A percentile compares a stretch with the other conserved stretches of the same genome.
phyloP scores from a whole-genome alignment of 2,888 invertebrate genomes.

The Helicoverpa assulta region DNA sequence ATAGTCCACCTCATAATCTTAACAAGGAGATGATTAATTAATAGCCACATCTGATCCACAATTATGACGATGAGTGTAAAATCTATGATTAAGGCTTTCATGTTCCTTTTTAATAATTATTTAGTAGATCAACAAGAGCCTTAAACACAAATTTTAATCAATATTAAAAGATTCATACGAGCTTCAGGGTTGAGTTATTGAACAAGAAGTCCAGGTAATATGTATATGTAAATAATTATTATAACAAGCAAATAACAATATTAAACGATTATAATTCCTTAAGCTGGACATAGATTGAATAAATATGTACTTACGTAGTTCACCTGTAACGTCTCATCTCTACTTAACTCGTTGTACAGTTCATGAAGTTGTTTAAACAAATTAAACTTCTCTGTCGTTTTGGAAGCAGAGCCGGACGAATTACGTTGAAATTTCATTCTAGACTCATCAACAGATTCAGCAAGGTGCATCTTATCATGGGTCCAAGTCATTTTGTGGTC shows the following conservation, averaged over 20 bases:
- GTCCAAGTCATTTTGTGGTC: conserved; percentile 90
- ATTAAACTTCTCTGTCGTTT: conserved; percentile 85
- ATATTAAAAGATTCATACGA: background rate
- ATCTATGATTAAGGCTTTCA: background rate
- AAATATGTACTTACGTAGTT: conserved; percentile 82
- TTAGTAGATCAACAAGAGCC: background rate
- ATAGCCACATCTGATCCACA: background rate
- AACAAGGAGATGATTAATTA: conserved; percentile 1
- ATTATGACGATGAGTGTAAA: background rate
- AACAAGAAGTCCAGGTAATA: background rate
- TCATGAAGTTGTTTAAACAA: conserved; percentile 88
- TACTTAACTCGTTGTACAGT: conserved; percentile 85
- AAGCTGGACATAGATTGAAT: conserved; percentile 13
- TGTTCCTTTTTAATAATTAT: background rate
- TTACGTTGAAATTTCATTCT: conserved; percentile 87
- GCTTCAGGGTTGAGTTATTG: background rate
- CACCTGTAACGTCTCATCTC: conserved; percentile 84
- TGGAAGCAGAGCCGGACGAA: conserved; percentile 79
- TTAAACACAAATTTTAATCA: conserved; percentile 5
- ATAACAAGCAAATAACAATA: conserved; percentile 10
- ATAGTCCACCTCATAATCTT: background rate
- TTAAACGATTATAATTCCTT: conserved; percentile 4
- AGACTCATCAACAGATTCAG: conserved; percentile 87
- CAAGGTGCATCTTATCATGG: conserved; percentile 87
- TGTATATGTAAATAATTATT: background rate